phyloP scores from a whole-genome alignment of 2,888 invertebrate species.

The Cataglyphis altisquamis region DNA sequence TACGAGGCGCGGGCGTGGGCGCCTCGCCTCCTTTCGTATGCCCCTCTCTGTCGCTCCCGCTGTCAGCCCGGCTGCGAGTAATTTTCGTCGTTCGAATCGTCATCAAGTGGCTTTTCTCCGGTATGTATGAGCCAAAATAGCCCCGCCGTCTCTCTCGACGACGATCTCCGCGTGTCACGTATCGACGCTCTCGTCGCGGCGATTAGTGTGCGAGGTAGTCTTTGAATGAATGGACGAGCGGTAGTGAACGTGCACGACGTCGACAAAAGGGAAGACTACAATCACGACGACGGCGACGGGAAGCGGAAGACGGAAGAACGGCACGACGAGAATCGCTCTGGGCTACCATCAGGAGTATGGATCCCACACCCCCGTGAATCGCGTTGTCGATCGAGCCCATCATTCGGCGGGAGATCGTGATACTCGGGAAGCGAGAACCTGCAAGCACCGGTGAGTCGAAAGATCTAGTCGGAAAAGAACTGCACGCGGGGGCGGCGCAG shows the following conservation, averaged over 20 bases:
- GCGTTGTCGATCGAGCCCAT: slow-evolving; percentile 22
- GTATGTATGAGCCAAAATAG: slow-evolving; percentile 4
- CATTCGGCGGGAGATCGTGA: slow-evolving; percentile 31
- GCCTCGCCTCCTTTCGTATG: slow-evolving; percentile 1
- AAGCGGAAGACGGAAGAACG: slow-evolving; percentile 10
- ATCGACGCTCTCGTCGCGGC: background rate
- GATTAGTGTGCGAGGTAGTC: background rate
- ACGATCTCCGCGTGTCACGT: background rate
- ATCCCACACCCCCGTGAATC: slow-evolving; percentile 18
- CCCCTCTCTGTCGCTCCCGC: slow-evolving; percentile 37
- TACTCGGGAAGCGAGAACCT: slow-evolving; percentile 61
- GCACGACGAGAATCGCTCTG: slow-evolving; percentile 1
- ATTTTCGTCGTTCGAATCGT: slow-evolving; percentile 49
- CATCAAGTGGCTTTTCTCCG: slow-evolving; percentile 36
- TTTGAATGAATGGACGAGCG: slow-evolving; percentile 31
- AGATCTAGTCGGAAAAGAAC: slow-evolving; percentile 56
- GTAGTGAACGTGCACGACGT: slow-evolving; percentile 15
- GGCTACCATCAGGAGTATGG: slow-evolving; percentile 27
- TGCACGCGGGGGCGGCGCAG: slow-evolving; percentile 19
- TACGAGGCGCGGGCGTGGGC: slow-evolving; percentile 36
- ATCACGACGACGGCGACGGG: slow-evolving; percentile 16
- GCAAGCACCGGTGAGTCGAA: slow-evolving; percentile 74
- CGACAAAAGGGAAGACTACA: slow-evolving; percentile 3
- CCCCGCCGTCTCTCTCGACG: slow-evolving; percentile 13
- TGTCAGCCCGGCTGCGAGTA: slow-evolving; percentile 31